These are phyloP conservation scores for Orbicella faveolata DNA, from an alignment of 64 coral and sea anemone genomes.

Conservation along the genomic window DNA sequence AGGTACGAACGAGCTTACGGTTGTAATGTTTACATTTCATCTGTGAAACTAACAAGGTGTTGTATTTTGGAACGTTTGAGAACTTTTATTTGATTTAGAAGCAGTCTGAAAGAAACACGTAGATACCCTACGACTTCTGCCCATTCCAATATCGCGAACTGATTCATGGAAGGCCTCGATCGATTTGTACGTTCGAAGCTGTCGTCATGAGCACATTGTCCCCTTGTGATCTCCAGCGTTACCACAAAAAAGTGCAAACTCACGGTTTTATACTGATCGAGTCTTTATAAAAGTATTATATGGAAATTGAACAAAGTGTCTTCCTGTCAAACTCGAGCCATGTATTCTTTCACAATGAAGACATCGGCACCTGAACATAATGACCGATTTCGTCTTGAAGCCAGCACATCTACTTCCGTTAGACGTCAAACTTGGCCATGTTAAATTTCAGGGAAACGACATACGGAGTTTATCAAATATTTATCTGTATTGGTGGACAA, in stretches of 20 bases:
- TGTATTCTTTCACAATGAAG: not conserved
- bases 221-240: not conserved
- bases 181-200: not conserved
- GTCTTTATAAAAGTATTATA: not conserved
- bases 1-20: constrained; percentile 2
- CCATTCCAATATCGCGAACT: constrained; percentile 8
- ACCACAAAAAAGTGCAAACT: not conserved
- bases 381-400: not conserved
- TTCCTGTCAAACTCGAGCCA: not conserved
- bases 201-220: not conserved
- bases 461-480: not conserved
- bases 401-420: not conserved
- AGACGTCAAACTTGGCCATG: not conserved
- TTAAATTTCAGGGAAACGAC: not conserved
- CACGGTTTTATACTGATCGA: not conserved
- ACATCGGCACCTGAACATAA: not conserved
- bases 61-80: not conserved
- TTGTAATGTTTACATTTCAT: constrained; percentile 40
- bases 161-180: no score
- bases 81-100: not conserved
- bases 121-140: not conserved
- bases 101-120: not conserved
- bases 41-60: constrained; percentile 32
- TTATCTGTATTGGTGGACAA: not conserved
- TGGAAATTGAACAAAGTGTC: not conserved